phyloP scores from a whole-genome alignment of 92 coral and sea anemone genomes.

The Desmophyllum pertusum region DNA sequence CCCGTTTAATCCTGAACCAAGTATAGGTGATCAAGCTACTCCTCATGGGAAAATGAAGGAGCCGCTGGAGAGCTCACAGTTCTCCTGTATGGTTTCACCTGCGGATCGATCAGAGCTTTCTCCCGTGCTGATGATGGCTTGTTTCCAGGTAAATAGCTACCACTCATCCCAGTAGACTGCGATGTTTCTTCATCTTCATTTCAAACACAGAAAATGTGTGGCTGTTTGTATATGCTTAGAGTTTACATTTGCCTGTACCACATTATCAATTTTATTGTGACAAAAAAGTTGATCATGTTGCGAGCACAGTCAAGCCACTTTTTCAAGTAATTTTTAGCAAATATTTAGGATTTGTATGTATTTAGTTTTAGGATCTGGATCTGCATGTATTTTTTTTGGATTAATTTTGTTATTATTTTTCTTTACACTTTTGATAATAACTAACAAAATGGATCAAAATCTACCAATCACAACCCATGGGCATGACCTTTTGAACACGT shows the following conservation, averaged over 20 bases:
- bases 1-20: conserved; percentile 51
- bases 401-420: too few species aligned
- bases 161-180: neutral
- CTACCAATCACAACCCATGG: too few species aligned
- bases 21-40: conserved; percentile 72
- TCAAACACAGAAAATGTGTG: too few species aligned
- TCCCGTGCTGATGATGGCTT: conserved; percentile 78
- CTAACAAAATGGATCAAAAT: too few species aligned
- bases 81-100: neutral
- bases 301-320: too few species aligned
- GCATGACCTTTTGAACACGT: too few species aligned
- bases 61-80: conserved; percentile 55
- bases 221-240: neutral
- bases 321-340: too few species aligned
- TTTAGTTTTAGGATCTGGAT: too few species aligned
- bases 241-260: neutral
- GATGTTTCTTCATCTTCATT: neutral
- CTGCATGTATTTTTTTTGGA: too few species aligned
- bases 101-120: conserved; percentile 24
- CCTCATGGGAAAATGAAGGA: conserved; percentile 73
- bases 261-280: neutral
- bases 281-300: neutral
- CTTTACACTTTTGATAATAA: too few species aligned
- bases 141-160: conserved; percentile 65
- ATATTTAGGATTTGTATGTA: too few species aligned